These are phyloP conservation scores for Zophobas morio DNA, from an alignment of 1,140 invertebrate species.

Conservation along the genomic window DNA sequence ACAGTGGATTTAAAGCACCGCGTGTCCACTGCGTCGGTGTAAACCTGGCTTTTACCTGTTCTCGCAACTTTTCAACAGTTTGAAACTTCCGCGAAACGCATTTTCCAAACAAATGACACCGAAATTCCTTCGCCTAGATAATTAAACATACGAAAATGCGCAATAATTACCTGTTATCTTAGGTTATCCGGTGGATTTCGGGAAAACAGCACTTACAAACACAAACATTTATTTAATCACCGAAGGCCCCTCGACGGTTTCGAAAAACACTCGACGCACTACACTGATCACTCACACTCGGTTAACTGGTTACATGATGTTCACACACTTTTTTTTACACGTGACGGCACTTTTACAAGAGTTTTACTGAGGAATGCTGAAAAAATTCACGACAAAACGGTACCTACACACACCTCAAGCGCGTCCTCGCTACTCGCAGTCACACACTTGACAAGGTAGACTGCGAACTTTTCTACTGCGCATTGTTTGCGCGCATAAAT, in stretches of 20 bases:
- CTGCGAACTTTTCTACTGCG: conserved; percentile 32
- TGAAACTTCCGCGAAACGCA: conserved; percentile 25
- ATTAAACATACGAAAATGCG: not conserved
- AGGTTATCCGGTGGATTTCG: conserved; percentile 13
- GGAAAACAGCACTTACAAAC: conserved; percentile 8
- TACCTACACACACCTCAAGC: conserved; percentile 36
- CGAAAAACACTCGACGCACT: conserved; percentile 2
- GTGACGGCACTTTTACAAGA: not conserved
- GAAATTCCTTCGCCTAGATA: not conserved
- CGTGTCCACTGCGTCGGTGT: conserved; percentile 44
- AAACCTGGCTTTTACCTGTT: conserved; percentile 46
- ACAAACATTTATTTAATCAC: conserved; percentile 40
- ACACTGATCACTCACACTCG: conserved; percentile 11
- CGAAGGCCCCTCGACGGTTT: conserved; percentile 6
- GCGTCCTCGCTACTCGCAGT: conserved; percentile 34
- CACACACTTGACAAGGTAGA: conserved; percentile 31
- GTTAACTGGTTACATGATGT: conserved; percentile 13
- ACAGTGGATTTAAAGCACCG: conserved; percentile 53
- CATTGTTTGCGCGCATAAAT: conserved; percentile 1
- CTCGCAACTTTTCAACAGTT: conserved; percentile 45
- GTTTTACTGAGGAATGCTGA: conserved; percentile 3
- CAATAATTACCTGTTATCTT: conserved; percentile 14
- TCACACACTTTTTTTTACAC: not conserved
- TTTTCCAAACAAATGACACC: not conserved
- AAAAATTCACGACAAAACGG: conserved; percentile 18